Evolutionary conservation across 2,113 vertebrate species (phyloP).

Genomic region (Varanus salvator): DNA sequence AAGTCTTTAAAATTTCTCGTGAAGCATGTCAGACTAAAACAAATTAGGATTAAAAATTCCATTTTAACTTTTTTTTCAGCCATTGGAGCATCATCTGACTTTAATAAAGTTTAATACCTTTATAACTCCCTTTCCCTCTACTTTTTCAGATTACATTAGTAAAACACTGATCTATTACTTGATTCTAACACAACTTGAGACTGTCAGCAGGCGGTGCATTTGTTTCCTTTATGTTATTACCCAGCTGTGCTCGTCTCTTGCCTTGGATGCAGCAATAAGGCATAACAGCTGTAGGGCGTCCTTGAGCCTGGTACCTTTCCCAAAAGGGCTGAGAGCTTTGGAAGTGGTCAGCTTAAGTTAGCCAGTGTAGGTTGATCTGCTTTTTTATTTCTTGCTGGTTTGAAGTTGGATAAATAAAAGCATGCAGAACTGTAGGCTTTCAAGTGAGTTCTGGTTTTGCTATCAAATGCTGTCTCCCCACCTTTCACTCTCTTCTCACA

Average conservation of each 20-base stretch:
- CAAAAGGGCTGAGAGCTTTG: slow-evolving; percentile 62
- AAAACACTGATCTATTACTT: slow-evolving; percentile 68
- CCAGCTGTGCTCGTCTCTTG: slow-evolving; percentile 64
- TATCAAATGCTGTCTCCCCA: slow-evolving; percentile 71
- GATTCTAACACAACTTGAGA: slow-evolving; percentile 74
- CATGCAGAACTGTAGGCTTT: slow-evolving; percentile 87
- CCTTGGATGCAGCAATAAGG: slow-evolving; percentile 81
- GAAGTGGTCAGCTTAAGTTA: slow-evolving; percentile 71
- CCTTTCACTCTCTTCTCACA: slow-evolving; percentile 37
- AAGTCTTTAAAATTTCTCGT: slow-evolving; percentile 78
- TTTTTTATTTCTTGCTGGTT: slow-evolving; percentile 79
- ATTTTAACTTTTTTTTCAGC: slow-evolving; percentile 75
- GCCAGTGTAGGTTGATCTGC: slow-evolving; percentile 69
- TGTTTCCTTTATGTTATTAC: slow-evolving; percentile 38
- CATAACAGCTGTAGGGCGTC: slow-evolving; percentile 70
- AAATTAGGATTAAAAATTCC: slow-evolving; percentile 76
- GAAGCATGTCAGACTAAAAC: slow-evolving; percentile 80
- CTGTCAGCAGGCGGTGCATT: slow-evolving; percentile 75
- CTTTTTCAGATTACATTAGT: slow-evolving; percentile 62
- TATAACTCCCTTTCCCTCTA: slow-evolving; percentile 60
- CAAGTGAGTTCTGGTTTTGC: slow-evolving; percentile 80
- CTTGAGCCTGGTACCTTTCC: slow-evolving; percentile 70
- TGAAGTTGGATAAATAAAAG: slow-evolving; percentile 83
- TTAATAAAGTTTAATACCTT: slow-evolving; percentile 77
- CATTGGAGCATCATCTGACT: slow-evolving; percentile 75